A percentile compares a stretch with the other conserved stretches of the same genome.
Evolutionary conservation across 2,888 invertebrate species (phyloP).

Genomic region (Caradrina kadenii): DNA sequence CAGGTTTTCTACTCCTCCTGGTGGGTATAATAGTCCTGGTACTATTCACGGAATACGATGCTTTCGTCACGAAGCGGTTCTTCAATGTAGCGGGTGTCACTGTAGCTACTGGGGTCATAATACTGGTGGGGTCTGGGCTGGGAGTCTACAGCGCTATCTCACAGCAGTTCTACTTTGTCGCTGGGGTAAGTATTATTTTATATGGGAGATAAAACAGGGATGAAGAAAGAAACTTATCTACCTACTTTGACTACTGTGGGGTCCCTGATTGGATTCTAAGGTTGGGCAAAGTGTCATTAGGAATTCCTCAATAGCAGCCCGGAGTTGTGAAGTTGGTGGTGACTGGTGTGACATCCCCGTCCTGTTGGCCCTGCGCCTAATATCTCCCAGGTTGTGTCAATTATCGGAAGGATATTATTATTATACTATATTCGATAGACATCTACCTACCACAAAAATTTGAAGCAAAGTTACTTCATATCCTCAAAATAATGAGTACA

Average conservation of each 20-base stretch:
- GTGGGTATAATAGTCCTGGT: constrained; percentile 92
- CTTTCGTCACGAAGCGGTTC: constrained; percentile 91
- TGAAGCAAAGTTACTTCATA: too few relatives aligned
- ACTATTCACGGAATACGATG: constrained; percentile 91
- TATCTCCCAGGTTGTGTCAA: too few relatives aligned
- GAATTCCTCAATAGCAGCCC: too few relatives aligned
- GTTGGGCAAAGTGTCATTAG: too few relatives aligned
- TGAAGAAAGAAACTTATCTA: neutral
- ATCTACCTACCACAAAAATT: too few relatives aligned
- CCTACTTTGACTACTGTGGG: too few relatives aligned
- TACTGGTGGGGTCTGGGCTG: constrained; percentile 94
- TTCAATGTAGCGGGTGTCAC: constrained; percentile 92
- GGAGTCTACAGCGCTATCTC: constrained; percentile 96
- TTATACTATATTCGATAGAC: too few relatives aligned
- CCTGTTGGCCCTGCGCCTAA: too few relatives aligned
- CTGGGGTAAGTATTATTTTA: constrained; percentile 90
- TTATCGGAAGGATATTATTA: too few relatives aligned
- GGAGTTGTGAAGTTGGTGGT: too few relatives aligned
- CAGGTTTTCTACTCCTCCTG: constrained; percentile 93
- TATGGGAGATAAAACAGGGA: neutral
- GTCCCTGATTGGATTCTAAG: too few relatives aligned
- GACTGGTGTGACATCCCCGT: too few relatives aligned
- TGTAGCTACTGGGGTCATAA: constrained; percentile 92
- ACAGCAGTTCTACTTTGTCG: constrained; percentile 95
- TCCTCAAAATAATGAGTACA: constrained; percentile 40